phyloP scores from a whole-genome alignment of 2,888 invertebrate species.

The Lottia gigantea region DNA sequence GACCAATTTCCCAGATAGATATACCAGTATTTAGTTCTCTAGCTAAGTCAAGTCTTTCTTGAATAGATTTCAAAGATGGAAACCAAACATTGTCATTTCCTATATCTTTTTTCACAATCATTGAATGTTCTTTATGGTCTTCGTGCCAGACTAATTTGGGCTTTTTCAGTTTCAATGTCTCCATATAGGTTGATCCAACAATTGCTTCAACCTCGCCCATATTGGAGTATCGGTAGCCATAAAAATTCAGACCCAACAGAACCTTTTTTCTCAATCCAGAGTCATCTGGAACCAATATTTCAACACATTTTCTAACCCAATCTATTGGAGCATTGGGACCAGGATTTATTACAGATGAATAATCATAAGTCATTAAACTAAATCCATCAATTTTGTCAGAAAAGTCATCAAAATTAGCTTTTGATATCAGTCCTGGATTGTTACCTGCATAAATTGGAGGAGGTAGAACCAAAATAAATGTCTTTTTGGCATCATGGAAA shows the following conservation, averaged over 20 bases:
- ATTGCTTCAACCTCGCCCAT: conserved; percentile 81
- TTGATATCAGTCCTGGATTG: conserved; percentile 54
- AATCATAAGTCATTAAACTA: conserved; percentile 98
- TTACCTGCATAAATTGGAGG: conserved; percentile 57
- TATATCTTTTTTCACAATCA: conserved; percentile 81
- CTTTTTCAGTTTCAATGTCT: conserved; percentile 79
- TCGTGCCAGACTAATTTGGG: conserved; percentile 83
- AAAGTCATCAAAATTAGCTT: conserved; percentile 81
- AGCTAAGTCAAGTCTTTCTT: conserved; percentile 83
- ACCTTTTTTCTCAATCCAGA: conserved; percentile 78
- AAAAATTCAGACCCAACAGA: conserved; percentile 90
- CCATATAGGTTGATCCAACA: conserved; percentile 75
- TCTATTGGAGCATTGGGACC: conserved; percentile 89
- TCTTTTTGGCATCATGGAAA: conserved; percentile 52
- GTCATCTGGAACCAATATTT: conserved; percentile 76
- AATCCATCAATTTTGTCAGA: conserved; percentile 84
- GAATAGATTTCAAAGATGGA: conserved; percentile 88
- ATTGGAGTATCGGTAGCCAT: conserved; percentile 87
- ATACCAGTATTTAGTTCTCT: conserved; percentile 84
- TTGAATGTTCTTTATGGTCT: conserved; percentile 81
- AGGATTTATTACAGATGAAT: conserved; percentile 74
- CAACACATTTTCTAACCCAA: conserved; percentile 84
- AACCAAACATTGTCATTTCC: conserved; percentile 81
- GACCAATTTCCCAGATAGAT: conserved; percentile 96
- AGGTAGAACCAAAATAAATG: conserved; percentile 63